Conservation (phyloP, 2,113 vertebrate genomes). For the Lonchura striata region DNA sequence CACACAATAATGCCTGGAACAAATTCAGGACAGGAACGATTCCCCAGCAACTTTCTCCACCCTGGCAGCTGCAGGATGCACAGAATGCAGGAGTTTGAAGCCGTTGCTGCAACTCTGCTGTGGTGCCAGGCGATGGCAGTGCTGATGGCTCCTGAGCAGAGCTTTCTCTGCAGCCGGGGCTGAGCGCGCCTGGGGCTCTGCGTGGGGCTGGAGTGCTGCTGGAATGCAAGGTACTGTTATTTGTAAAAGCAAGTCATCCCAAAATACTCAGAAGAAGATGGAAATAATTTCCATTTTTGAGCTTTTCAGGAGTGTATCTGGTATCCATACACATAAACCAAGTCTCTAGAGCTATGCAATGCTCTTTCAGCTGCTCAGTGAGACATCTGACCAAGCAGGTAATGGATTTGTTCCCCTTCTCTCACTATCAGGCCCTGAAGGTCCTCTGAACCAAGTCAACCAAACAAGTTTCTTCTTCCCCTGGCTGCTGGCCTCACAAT, state of each 20-base stretch:
- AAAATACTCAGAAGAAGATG: background rate
- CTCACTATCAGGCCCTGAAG: background rate
- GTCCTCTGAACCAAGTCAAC: background rate
- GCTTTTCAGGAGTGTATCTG: background rate
- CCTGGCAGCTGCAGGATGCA: rapidly evolving
- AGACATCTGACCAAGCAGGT: background rate
- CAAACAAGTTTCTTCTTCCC: background rate
- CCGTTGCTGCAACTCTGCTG: background rate
- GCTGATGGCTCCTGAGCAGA: background rate
- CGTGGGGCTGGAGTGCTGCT: background rate
- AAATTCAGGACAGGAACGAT: background rate
- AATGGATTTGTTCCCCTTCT: background rate
- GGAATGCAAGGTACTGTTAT: rapidly evolving
- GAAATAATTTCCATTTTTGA: background rate
- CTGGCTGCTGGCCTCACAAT: background rate
- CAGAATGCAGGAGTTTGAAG: rapidly evolving
- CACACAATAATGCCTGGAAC: rapidly evolving
- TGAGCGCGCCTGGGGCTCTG: rapidly evolving
- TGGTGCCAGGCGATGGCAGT: constrained; percentile 30
- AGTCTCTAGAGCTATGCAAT: background rate
- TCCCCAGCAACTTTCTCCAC: rapidly evolving
- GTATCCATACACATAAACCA: background rate
- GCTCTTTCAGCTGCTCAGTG: background rate
- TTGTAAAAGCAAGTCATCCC: background rate
- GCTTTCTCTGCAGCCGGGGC: background rate